Evolutionary conservation across 2,113 vertebrate genomes (phyloP), one percentile per base, ranked within the genome.

Genomic region (Apaloderma vittatum): DNA sequence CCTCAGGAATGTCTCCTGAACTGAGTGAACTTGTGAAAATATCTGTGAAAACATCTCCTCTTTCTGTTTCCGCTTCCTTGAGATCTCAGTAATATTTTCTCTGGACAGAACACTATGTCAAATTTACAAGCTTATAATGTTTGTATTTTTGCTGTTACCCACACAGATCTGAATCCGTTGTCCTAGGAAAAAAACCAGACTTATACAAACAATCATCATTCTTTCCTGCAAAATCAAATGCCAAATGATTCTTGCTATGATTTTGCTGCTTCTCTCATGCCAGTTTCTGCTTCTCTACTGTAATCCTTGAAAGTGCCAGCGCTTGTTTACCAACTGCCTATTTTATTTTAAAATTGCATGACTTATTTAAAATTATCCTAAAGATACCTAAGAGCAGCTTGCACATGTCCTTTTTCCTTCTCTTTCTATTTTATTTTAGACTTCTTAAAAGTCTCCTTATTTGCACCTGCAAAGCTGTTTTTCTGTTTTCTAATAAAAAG

Each of bases 11-110:
- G 72, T 86, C 85, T 94, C 79, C 93, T 92, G 91, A 97, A 67
- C 80, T 87, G 87, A 97, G 23, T 90, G 76, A 97, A 93, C 83
- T 96, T 95, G 34, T 97, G 95, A 96, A 98, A 98, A 91, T 96
- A 95, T 88, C 86, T 91, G 76, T 92, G 82, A 97, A 97, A 95
- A 77, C 34, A 55, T 84, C 85, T 97, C 62, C 30, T 93, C 51
- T 97, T 98, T 97, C 97, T 96, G 27, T 90, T 89, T 97, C 57
- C 8, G 36, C 58, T 97, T 98, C 95, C 90, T 93, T 95, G 94
- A 97, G 81, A 94, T 88, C 45, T 93, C 85, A 66, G 66, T 76
- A 97, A 89, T 97, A 95, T 96, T 98, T 98, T 95, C 65, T 94
- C 97, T 97, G 96, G 95, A 97, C 36, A 65, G 54, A 92, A 57